Evolutionary conservation across 2,113 vertebrate species (phyloP).

Genomic region (Osmerus eperlanus): DNA sequence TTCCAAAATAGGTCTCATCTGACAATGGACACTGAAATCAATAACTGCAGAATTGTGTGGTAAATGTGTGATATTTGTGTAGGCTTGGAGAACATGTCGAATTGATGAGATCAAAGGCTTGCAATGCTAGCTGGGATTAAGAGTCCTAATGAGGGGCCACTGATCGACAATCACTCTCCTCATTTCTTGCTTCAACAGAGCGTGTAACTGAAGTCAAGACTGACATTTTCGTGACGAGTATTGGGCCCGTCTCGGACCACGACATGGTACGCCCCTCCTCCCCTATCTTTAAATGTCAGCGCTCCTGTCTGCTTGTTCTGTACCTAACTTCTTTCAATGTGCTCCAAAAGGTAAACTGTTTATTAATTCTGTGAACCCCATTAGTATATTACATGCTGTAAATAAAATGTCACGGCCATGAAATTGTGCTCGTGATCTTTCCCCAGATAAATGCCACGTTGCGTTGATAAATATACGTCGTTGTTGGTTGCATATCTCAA

Average conservation of each 20-base stretch:
- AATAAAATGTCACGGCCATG: constrained; percentile 43
- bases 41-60: constrained; percentile 34
- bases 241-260: constrained; percentile 97
- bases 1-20: not conserved
- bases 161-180: constrained; percentile 82
- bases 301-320: not conserved
- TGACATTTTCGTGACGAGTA: constrained; percentile 99
- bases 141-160: constrained; percentile 72
- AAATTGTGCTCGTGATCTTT: constrained; percentile 23
- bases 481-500: not conserved
- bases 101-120: constrained; percentile 69
- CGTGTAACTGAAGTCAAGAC: constrained; percentile 99
- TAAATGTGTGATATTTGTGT: constrained; percentile 12
- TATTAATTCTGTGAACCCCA: constrained; percentile 41
- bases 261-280: constrained; percentile 87
- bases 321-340: constrained; percentile 3
- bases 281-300: constrained; percentile 59
- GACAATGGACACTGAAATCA: constrained; percentile 32
- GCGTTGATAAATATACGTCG: not conserved
- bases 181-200: constrained; percentile 97
- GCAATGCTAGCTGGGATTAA: constrained; percentile 71
- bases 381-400: constrained; percentile 35
- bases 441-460: constrained; percentile 13
- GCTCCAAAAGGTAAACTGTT: constrained; percentile 28
- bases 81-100: constrained; percentile 47